Evolutionary conservation across 2,113 vertebrate genomes (phyloP).

Genomic region (Cynocephalus volans): DNA sequence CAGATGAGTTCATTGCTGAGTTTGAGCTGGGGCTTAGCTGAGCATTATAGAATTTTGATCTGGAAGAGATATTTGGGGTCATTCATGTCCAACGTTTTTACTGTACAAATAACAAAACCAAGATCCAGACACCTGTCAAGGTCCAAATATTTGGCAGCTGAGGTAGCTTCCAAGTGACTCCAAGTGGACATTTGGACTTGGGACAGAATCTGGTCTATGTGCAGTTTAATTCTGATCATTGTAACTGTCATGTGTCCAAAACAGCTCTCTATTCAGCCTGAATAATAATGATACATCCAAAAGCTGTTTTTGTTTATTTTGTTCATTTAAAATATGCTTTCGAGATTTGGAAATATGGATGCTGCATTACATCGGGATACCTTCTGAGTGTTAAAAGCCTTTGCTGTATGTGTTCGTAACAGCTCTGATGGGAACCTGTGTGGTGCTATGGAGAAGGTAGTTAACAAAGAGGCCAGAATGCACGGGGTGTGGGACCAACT

Average conservation of each 20-base stretch:
- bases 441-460: background rate
- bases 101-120: background rate
- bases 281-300: background rate
- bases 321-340: background rate
- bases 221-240: background rate
- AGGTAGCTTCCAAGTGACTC: background rate
- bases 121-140: background rate
- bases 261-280: background rate
- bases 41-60: background rate
- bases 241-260: background rate
- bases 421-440: background rate
- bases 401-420: background rate
- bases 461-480: background rate
- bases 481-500: background rate
- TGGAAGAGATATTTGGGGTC: background rate
- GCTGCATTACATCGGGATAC: background rate
- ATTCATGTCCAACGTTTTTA: background rate
- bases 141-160: background rate
- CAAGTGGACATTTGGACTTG: background rate
- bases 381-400: background rate
- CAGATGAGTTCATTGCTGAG: background rate
- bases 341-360: background rate
- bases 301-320: constrained; percentile 43
- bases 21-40: background rate
- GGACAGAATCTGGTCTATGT: background rate